Percentiles rank a stretch among this genome's conserved stretches.
phyloP scores from a whole-genome alignment of 2,113 vertebrate genomes.

The Petaurus breviceps region DNA sequence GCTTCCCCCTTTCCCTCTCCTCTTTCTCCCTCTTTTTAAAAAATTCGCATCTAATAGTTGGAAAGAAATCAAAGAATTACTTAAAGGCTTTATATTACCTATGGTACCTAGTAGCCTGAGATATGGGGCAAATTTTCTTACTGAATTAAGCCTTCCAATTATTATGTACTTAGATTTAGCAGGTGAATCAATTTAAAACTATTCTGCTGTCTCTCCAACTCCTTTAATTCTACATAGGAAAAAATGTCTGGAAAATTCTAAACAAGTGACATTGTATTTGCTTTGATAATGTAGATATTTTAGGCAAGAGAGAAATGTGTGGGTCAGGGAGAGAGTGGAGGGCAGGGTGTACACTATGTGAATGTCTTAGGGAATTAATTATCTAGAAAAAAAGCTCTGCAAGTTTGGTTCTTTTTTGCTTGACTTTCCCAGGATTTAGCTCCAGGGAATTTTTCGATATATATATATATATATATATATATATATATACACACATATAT shows the following conservation, averaged over 20 bases:
- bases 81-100: neutral
- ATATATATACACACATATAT: too few species aligned
- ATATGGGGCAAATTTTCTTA: neutral
- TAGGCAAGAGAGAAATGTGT: neutral
- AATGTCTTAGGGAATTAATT: neutral
- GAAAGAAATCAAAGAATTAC: conserved; percentile 3
- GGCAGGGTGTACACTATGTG: neutral
- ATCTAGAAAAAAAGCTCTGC: conserved; percentile 7
- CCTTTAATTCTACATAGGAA: neutral
- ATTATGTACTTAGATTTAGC: neutral
- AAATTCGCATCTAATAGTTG: neutral
- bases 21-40: neutral
- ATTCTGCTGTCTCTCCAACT: neutral
- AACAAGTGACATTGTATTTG: conserved; percentile 35
- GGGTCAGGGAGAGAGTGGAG: neutral
- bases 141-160: conserved; percentile 16
- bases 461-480: too few species aligned
- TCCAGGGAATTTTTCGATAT: conserved; percentile 33
- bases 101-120: neutral
- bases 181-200: neutral
- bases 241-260: neutral
- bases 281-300: conserved; percentile 1
- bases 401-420: neutral
- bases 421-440: conserved; percentile 15
- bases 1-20: neutral